phyloP scores from a whole-genome alignment of 2,113 vertebrate species.

The Lanius ludovicianus region DNA sequence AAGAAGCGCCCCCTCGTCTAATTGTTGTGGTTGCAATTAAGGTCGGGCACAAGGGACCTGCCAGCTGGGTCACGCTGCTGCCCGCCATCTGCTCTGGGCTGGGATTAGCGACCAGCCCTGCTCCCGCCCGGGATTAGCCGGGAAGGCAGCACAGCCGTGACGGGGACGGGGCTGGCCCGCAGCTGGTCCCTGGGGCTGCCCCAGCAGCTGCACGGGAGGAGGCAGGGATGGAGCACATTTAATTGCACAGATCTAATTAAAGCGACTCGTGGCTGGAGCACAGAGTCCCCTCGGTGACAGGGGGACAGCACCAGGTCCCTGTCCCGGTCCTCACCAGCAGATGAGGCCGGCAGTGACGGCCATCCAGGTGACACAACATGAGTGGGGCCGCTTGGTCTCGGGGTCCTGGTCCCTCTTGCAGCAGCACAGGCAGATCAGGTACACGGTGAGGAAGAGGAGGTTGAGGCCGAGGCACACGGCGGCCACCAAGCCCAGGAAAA shows the following conservation, averaged over 20 bases:
- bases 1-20: neutral
- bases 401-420: conserved; percentile 71
- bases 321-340: conserved; percentile 83
- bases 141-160: neutral
- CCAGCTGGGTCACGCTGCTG: conserved; percentile 37
- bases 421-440: conserved; percentile 90
- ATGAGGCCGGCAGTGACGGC: conserved; percentile 86
- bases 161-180: neutral
- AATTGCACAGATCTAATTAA: neutral
- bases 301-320: neutral
- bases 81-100: conserved; percentile 32
- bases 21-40: neutral
- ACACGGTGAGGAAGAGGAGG: conserved; percentile 83
- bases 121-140: neutral
- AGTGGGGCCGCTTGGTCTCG: conserved; percentile 80
- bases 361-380: conserved; percentile 91
- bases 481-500: conserved; percentile 87
- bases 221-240: neutral
- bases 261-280: accelerated
- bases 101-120: conserved; percentile 21
- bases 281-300: neutral
- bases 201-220: neutral
- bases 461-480: conserved; percentile 88
- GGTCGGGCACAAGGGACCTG: neutral
- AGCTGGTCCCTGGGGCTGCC: neutral